phyloP scores from a whole-genome alignment of 2,113 vertebrate genomes.

The Strigops habroptila region DNA sequence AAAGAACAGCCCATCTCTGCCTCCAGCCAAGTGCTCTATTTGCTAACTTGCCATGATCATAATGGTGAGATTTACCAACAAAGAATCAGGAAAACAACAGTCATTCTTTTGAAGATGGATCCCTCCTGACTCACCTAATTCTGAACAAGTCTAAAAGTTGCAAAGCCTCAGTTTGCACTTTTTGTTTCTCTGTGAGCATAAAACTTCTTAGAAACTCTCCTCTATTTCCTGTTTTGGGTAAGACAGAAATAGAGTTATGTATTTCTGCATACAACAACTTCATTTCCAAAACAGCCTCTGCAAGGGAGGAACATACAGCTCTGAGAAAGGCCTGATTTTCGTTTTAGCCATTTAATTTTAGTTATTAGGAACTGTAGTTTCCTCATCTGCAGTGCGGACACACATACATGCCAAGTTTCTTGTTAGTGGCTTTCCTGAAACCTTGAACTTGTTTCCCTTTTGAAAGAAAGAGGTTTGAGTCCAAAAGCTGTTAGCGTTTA shows the following conservation, averaged over 20 bases:
- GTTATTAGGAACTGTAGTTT: not conserved
- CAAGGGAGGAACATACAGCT: not conserved
- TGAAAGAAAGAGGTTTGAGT: not conserved
- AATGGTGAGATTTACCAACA: not conserved
- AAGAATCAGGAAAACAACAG: not conserved
- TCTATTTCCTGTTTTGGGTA: not conserved
- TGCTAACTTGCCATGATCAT: not conserved
- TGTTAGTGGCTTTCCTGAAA: not conserved
- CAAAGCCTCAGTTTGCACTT: not conserved
- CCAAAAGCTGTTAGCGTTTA: not conserved
- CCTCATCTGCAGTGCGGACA: not conserved
- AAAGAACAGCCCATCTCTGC: not conserved
- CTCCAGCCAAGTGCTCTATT: not conserved
- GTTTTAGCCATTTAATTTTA: not conserved
- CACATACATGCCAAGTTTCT: not conserved
- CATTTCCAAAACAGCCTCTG: not conserved
- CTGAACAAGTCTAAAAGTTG: not conserved
- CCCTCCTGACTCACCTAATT: not conserved
- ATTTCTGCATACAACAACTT: not conserved
- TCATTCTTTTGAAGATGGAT: not conserved
- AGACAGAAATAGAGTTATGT: not conserved
- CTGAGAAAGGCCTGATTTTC: not conserved
- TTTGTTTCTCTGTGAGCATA: not conserved
- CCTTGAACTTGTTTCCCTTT: not conserved
- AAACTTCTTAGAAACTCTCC: not conserved